A percentile compares a stretch with the other conserved stretches of the same genome.
Evolutionary conservation across 1,140 invertebrate species (phyloP).

Genomic region (Dolichoris vasculosae): DNA sequence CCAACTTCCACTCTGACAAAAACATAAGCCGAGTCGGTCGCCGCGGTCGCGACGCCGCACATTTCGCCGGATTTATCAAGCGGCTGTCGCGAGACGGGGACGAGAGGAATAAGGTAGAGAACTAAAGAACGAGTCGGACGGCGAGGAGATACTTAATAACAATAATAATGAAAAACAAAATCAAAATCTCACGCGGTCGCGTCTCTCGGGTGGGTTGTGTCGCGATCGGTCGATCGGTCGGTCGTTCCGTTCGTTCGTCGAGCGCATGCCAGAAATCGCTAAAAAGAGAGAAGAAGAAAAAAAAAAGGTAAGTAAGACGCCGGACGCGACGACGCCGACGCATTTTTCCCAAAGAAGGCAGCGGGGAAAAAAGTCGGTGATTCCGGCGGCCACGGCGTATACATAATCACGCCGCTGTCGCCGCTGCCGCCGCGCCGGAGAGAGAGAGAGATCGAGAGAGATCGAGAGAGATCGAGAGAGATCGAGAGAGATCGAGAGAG

Average conservation of each 20-base stretch:
- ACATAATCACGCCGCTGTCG: neutral
- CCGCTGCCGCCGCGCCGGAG: neutral
- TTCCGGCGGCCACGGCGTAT: neutral
- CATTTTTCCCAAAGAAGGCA: conserved; percentile 23
- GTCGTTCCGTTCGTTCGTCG: neutral
- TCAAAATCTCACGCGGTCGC: neutral
- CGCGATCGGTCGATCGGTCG: too few relatives aligned
- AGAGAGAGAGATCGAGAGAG: conserved; percentile 11
- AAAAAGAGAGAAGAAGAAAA: conserved; percentile 11
- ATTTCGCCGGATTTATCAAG: neutral
- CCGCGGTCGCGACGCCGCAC: neutral
- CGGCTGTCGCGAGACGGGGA: neutral
- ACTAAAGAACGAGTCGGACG: too few relatives aligned
- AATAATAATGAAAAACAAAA: neutral
- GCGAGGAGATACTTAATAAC: too few relatives aligned
- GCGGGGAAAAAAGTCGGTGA: neutral
- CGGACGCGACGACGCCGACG: conserved; percentile 33
- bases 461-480: neutral
- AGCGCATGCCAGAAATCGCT: neutral
- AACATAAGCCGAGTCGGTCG: neutral
- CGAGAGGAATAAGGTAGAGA: neutral
- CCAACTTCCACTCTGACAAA: neutral
- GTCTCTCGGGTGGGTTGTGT: too few relatives aligned
- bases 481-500: neutral
- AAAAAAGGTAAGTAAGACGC: too few relatives aligned